phyloP scores from a whole-genome alignment of 2,113 vertebrate species.

The Tauraco erythrolophus region DNA sequence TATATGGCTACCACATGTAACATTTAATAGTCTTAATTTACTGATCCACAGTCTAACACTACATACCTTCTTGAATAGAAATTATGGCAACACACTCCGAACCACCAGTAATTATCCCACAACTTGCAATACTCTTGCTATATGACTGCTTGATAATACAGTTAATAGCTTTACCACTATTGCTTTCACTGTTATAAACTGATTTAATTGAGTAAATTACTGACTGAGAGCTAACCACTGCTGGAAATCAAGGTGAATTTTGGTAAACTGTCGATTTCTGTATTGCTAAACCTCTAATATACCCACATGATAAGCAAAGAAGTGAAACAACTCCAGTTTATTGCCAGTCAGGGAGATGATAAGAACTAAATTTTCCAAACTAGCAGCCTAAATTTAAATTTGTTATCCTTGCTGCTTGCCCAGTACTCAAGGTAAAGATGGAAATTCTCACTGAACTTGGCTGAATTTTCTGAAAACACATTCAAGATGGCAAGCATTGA shows the following conservation, averaged over 20 bases:
- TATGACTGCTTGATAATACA: background rate
- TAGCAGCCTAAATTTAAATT: background rate
- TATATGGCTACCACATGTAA: background rate
- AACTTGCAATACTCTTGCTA: background rate
- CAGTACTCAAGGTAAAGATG: background rate
- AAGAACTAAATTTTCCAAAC: slow-evolving; percentile 5
- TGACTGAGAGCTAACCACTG: background rate
- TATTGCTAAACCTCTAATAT: background rate
- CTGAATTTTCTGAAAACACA: background rate
- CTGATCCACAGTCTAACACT: background rate
- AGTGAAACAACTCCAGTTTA: background rate
- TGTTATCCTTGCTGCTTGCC: background rate
- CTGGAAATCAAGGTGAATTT: background rate
- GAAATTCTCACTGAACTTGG: slow-evolving; percentile 1
- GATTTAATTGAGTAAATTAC: background rate
- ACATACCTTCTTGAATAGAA: background rate
- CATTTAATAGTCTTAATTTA: background rate
- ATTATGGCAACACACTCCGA: background rate
- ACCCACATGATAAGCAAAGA: background rate
- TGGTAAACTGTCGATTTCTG: background rate
- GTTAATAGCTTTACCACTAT: background rate
- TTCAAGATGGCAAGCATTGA: background rate
- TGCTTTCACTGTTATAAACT: background rate
- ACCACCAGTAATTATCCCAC: background rate
- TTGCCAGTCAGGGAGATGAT: background rate